These are phyloP conservation scores for Gallirallus australis DNA, from an alignment of 2,797 vertebrate genomes.

Conservation along the genomic window DNA sequence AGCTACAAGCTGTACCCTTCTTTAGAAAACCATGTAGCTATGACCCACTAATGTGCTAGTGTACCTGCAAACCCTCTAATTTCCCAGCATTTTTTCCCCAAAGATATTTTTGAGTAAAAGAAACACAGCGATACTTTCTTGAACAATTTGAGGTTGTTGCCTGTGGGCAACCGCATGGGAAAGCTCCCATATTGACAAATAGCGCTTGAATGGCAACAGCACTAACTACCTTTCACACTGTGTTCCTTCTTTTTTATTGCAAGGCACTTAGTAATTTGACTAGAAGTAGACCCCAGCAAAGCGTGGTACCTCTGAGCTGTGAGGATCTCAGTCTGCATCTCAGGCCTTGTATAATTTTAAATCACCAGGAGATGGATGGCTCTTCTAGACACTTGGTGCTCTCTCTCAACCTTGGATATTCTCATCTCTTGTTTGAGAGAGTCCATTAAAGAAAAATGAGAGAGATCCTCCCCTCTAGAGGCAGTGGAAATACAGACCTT, in stretches of 20 bases:
- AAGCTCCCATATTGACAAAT: not conserved
- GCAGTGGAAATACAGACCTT: not conserved
- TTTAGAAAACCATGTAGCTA: not conserved
- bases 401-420: not conserved
- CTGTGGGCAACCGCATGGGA: not conserved
- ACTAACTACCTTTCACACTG: not conserved
- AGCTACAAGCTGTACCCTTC: not conserved
- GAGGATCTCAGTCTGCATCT: not conserved
- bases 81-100: not conserved
- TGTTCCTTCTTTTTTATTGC: not conserved
- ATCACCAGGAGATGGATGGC: not conserved
- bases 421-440: not conserved
- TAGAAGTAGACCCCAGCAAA: not conserved
- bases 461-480: not conserved
- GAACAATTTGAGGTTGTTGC: not conserved
- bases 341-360: not conserved
- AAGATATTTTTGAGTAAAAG: not conserved
- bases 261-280: not conserved
- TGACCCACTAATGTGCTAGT: not conserved
- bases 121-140: not conserved
- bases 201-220: not conserved
- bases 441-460: not conserved
- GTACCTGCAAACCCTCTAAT: not conserved
- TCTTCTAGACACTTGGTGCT: not conserved
- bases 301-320: not conserved